Evolutionary conservation across 2,113 vertebrate species (phyloP).

Genomic region (Crotalus horridus): DNA sequence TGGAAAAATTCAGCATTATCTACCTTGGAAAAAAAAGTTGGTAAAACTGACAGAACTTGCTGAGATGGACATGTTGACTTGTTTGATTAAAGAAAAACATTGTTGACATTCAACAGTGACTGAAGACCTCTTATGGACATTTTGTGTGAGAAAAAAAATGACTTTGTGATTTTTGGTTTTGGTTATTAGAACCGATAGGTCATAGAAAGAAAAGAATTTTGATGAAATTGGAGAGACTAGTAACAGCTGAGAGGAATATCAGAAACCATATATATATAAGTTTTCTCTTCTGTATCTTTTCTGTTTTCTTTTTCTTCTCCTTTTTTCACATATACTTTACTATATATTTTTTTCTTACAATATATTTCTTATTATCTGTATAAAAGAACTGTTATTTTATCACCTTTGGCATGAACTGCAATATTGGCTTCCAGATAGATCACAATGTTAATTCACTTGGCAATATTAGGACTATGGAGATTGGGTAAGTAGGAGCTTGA

Average conservation of each 20-base stretch:
- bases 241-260: not conserved
- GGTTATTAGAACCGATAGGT: not conserved
- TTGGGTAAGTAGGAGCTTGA: too few relatives aligned
- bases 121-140: not conserved
- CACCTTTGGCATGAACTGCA: not conserved
- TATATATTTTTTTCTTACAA: not conserved
- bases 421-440: not conserved
- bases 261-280: not conserved
- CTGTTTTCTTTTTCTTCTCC: not conserved
- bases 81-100: not conserved
- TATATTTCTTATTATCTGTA: not conserved
- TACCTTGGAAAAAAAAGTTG: not conserved
- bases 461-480: not conserved
- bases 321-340: not conserved
- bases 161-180: not conserved
- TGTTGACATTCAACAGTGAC: not conserved
- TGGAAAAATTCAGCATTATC: not conserved
- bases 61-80: not conserved
- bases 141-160: not conserved
- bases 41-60: not conserved
- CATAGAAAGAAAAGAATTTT: not conserved
- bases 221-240: not conserved
- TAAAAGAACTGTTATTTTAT: not conserved
- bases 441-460: not conserved
- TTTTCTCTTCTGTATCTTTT: not conserved